phyloP scores from a whole-genome alignment of 2,888 invertebrate genomes.

The Cataglyphis cursor region DNA sequence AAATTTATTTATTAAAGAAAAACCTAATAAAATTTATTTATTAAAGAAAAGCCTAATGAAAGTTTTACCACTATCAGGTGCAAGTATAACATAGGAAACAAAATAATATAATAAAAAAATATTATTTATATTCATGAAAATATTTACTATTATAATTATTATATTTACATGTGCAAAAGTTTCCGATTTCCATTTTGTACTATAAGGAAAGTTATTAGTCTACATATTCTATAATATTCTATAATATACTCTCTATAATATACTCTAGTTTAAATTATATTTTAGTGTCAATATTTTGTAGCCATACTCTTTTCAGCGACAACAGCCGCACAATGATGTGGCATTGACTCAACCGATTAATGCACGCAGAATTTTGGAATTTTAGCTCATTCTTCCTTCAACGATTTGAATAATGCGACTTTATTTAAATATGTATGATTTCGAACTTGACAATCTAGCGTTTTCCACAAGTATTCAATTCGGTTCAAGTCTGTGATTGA shows the following conservation, averaged over 20 bases:
- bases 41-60: too few relatives aligned
- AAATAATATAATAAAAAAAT: neutral
- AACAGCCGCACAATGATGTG: constrained; percentile 45
- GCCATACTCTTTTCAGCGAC: constrained; percentile 36
- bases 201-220: neutral
- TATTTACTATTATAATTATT: neutral
- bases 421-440: constrained; percentile 49
- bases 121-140: neutral
- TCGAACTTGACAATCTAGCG: constrained; percentile 33
- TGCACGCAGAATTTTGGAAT: constrained; percentile 27
- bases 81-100: neutral
- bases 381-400: constrained; percentile 50
- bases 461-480: constrained; percentile 56
- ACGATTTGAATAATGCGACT: neutral
- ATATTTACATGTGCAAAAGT: neutral
- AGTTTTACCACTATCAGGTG: too few relatives aligned
- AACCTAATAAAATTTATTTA: too few relatives aligned
- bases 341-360: constrained; percentile 54
- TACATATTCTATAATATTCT: neutral
- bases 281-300: constrained; percentile 51
- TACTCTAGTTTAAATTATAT: constrained; percentile 3
- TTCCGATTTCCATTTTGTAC: neutral
- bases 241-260: too few relatives aligned
- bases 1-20: too few relatives aligned
- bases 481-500: constrained; percentile 56